Evolutionary conservation across 2,113 vertebrate species (phyloP).

Genomic region (Nothocercus nigrocapillus): DNA sequence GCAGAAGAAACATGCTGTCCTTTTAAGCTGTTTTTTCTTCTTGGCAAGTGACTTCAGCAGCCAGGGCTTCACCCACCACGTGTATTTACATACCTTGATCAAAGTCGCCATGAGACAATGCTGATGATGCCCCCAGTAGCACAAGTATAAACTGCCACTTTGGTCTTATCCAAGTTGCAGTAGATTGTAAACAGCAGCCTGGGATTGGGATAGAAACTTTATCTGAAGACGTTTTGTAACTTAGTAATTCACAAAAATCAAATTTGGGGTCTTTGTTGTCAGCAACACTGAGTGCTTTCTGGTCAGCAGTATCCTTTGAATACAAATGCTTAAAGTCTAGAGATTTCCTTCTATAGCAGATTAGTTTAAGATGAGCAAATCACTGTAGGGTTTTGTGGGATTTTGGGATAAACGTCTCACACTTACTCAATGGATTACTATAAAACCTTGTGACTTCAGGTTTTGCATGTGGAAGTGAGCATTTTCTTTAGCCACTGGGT

Average conservation of each 20-base stretch:
- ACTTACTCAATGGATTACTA: not conserved
- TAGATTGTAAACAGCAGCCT: not conserved
- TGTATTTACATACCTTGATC: not conserved
- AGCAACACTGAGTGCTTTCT: accelerated
- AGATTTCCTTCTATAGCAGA: not conserved
- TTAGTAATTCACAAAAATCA: not conserved
- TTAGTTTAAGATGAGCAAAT: not conserved
- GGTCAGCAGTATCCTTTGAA: not conserved
- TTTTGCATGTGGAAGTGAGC: not conserved
- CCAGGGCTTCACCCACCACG: not conserved
- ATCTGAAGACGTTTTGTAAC: not conserved
- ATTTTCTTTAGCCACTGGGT: not conserved
- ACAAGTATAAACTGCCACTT: not conserved
- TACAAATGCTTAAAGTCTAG: not conserved
- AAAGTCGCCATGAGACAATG: not conserved
- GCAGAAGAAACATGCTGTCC: not conserved
- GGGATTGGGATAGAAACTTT: not conserved
- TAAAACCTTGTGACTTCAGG: not conserved
- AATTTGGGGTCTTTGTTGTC: not conserved
- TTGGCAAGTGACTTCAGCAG: not conserved
- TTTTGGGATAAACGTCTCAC: not conserved
- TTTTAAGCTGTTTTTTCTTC: accelerated
- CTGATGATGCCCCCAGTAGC: not conserved
- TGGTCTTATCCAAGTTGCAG: not conserved
- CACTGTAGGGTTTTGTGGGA: not conserved